These are phyloP conservation scores for Carposina sasakii DNA, from an alignment of 1,140 invertebrate genomes.

Conservation along the genomic window DNA sequence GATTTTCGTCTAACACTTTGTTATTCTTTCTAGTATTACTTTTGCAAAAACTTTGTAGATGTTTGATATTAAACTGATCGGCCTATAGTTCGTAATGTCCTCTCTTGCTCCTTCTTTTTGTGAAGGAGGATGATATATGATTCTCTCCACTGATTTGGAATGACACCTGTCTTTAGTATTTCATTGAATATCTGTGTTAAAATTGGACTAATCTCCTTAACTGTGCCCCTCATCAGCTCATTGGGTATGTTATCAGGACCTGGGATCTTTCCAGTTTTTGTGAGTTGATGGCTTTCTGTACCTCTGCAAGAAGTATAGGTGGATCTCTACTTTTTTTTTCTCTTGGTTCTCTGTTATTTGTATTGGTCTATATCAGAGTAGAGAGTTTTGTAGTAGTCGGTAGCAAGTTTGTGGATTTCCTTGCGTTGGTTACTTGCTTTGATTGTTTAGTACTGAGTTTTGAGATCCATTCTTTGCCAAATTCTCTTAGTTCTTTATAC, in stretches of 20 bases:
- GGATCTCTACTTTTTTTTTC: no score
- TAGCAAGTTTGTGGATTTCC: slow-evolving; percentile 15
- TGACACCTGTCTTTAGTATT: no score
- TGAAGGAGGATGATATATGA: no score
- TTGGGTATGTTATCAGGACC: slow-evolving; percentile 19
- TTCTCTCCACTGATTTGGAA: no score
- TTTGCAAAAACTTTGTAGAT: neutral
- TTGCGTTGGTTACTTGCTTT: slow-evolving; percentile 9
- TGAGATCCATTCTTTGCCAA: slow-evolving; percentile 18
- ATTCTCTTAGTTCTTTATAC: slow-evolving; percentile 16
- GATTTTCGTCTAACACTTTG: neutral
- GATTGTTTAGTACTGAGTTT: slow-evolving; percentile 15
- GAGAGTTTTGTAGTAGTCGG: slow-evolving; percentile 18
- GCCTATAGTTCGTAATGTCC: no score
- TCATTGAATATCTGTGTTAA: no score
- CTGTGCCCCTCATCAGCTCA: no score
- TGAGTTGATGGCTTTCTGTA: slow-evolving; percentile 16
- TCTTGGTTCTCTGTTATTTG: no score
- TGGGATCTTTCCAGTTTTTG: slow-evolving; percentile 19
- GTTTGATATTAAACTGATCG: neutral
- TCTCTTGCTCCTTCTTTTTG: no score
- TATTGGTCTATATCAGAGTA: no score
- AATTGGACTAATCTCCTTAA: no score
- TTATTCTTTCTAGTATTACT: neutral
- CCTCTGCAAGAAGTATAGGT: slow-evolving; percentile 9